Evolutionary conservation across 2,113 vertebrate species (phyloP).

Genomic region (Urocynchramus pylzowi): DNA sequence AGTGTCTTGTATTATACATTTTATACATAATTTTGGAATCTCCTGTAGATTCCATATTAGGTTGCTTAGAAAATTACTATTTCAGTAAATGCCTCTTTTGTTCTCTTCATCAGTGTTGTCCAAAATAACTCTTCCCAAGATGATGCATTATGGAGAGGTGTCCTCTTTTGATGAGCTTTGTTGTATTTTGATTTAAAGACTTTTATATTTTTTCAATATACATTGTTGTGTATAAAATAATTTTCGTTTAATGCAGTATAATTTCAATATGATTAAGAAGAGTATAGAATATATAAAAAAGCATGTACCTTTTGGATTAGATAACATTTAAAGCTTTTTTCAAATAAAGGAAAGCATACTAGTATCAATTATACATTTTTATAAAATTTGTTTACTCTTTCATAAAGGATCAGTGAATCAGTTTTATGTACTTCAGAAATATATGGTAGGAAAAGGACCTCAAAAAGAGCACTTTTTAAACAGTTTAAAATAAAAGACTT

Average conservation of each 20-base stretch:
- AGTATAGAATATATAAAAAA: background rate
- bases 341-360: background rate
- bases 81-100: background rate
- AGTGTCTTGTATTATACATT: background rate
- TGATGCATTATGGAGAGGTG: background rate
- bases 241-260: background rate
- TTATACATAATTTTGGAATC: background rate
- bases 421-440: background rate
- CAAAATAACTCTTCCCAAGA: background rate
- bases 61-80: background rate
- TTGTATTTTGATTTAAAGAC: background rate
- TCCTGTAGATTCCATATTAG: background rate
- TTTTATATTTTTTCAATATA: background rate
- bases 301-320: background rate
- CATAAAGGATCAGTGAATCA: background rate
- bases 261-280: background rate
- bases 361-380: background rate
- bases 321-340: background rate
- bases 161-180: background rate
- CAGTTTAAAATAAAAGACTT: constrained; percentile 58
- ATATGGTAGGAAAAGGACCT: background rate
- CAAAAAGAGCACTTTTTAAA: constrained; percentile 8
- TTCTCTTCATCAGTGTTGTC: background rate
- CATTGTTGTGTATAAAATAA: background rate
- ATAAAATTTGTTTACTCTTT: background rate